Base-by-base conservation (phyloP, 2,797 vertebrate species). In the Sebastes itinus region DNA sequence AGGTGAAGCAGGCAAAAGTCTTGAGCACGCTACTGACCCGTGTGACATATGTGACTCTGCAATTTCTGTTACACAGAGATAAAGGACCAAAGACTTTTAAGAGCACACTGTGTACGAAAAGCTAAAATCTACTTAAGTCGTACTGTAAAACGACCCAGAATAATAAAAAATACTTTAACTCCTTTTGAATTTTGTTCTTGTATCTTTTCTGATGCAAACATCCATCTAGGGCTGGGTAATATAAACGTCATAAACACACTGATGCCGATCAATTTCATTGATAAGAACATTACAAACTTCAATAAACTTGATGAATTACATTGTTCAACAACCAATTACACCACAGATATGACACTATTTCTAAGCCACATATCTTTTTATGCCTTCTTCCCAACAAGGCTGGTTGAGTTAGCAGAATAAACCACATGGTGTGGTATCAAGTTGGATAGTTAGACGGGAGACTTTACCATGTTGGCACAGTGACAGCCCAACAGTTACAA, bases 1-100 rank as follows among this genome's bases (percentile, higher is more conserved):
- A 77, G 72, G 69, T 42, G 65, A 82, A 75, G 25, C 49, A 77
- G 32, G 35, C 22, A 25, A 28, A 72, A 52, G 52, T 81, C 25
- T 38, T 8, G 14, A 6, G 25, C 18, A 62, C 27, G 33, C 32
- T 16, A 5, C 8, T 55, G 70, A 78, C 46, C 77, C 49, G 16
- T 33, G 55, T 73, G 46, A n/a, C 49, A 55, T 25, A 49, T 16
- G 7, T n/a, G 30, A 68, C 35, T 59, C 6, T 61, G 35, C 33
- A 66, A n/a, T 20, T 16, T 42, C 12, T 72, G 58, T 16, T 23
- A 25, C 4, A 42, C 32, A 70, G 6, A 14, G 18, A 82, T 75
- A 62, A 77, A 71, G 23, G 25, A 28, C 64, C 73, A 68, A 52
- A 68, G 13, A 61, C 56, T 28, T 62, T 0, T 6, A 28, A 28